phyloP scores from a whole-genome alignment of 2,797 vertebrate genomes.

The Liasis olivaceus region DNA sequence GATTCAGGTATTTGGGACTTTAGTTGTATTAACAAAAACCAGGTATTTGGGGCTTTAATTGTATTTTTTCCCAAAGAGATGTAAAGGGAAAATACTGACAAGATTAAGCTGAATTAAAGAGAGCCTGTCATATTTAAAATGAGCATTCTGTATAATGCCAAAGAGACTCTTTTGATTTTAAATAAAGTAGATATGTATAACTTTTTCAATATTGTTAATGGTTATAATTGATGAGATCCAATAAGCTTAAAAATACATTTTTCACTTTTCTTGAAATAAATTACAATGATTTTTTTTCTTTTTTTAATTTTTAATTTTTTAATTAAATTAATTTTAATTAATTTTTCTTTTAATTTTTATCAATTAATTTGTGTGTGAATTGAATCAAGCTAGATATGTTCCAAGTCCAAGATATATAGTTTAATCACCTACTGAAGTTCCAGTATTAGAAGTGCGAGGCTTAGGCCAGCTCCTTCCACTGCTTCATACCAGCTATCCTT shows the following conservation, averaged over 20 bases:
- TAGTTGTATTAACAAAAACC: no score
- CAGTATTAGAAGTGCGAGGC: not conserved
- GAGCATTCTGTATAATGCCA: not conserved
- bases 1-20: not conserved
- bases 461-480: not conserved
- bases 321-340: no score
- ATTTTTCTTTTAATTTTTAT: not conserved
- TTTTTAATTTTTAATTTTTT: no score
- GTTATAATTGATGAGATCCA: not conserved
- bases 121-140: not conserved
- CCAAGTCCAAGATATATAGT: not conserved
- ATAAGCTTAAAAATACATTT: not conserved
- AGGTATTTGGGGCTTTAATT: not conserved
- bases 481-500: not conserved
- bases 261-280: not conserved
- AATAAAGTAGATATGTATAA: not conserved
- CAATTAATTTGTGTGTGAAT: not conserved
- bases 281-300: not conserved
- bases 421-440: not conserved
- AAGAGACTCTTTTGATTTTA: not conserved
- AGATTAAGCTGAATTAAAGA: not conserved
- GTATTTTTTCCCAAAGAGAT: not conserved
- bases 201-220: not conserved
- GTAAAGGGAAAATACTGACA: not conserved
- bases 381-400: not conserved